Base-by-base conservation (phyloP, 1,140 invertebrate genomes). In the Latrodectus geometricus region DNA sequence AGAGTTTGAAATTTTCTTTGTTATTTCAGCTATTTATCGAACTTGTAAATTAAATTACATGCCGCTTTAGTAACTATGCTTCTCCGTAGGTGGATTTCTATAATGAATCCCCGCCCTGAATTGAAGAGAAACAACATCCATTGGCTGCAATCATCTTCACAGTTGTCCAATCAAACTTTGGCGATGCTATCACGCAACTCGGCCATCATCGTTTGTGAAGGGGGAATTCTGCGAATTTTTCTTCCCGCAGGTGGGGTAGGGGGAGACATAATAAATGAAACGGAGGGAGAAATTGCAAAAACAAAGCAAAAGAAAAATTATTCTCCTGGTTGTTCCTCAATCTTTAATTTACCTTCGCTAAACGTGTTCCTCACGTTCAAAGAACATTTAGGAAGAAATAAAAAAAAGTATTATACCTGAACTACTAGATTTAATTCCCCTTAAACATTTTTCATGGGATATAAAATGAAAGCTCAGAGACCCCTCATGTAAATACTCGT, bases 211-310 rank as follows among this genome's bases (percentile, higher is more conserved):
- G 80, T 79, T 79, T 69, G 17, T 56, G 23, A 52, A 48, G 23
- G 73, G 56, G 65, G 35, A 84, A 68, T 84, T 84, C 82, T 84
- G 74, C 72, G 82, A 84, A 84, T 76, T 84, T 76, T 61, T 61
- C 17, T 61, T 15, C 73, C 82, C n/a, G 61, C 14, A 48, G 61
- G 12, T 35, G n/a, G 5, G 52, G 20, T n/a, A 11, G 11, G 68
- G 23, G 23, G 70, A n/a, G 23, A 35, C 14, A 49, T 21, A 49
- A 73, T 73, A 49, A 73, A 15, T 17, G 23, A 73, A 74, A 74
- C 9, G 72, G 68, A 52, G 35, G 14, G 17, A 56, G 8, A 54
- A 49, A 73, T 9, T 21, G 35, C 48, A 35, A 17, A 35, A 78
- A 78, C 14, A 52, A 78, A 78, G 65, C n/a, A 68, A 68, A 52